These are phyloP conservation scores for Strigamia maritima DNA, from an alignment of 2,888 invertebrate genomes.

Conservation along the genomic window DNA sequence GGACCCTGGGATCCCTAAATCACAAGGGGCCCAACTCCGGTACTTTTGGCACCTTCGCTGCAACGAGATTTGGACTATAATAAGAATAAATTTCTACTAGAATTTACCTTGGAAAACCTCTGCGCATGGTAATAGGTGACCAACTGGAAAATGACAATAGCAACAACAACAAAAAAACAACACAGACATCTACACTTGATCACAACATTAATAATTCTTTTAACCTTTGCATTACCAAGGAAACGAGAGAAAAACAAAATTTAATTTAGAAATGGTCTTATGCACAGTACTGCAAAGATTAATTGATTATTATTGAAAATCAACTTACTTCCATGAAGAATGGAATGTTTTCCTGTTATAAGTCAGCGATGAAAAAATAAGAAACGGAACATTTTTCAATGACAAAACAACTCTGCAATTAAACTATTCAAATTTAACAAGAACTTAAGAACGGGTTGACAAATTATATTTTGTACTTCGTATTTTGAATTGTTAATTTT, in stretches of 20 bases:
- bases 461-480: neutral
- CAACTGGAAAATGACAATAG: neutral
- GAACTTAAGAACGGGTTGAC: slow-evolving; percentile 12
- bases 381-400: slow-evolving; percentile 69
- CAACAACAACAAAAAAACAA: neutral
- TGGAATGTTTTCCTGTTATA: slow-evolving; percentile 59
- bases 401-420: slow-evolving; percentile 67
- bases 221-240: neutral
- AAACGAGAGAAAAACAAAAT: neutral
- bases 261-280: too few relatives aligned
- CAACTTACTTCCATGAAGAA: slow-evolving; percentile 41
- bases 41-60: too few relatives aligned
- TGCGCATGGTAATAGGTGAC: slow-evolving; percentile 5
- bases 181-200: neutral
- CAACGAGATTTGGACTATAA: too few relatives aligned
- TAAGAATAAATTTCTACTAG: slow-evolving; percentile 36
- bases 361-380: slow-evolving; percentile 82
- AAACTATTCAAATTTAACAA: slow-evolving; percentile 5
- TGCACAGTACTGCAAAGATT: too few relatives aligned
- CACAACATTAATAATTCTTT: too few relatives aligned
- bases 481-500: too few relatives aligned
- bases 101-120: slow-evolving; percentile 42
- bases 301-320: too few relatives aligned
- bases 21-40: too few relatives aligned
- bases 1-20: too few relatives aligned